These are phyloP conservation scores for Drosophila niveifrons DNA, from an alignment of 2,888 invertebrate genomes.

Conservation along the genomic window DNA sequence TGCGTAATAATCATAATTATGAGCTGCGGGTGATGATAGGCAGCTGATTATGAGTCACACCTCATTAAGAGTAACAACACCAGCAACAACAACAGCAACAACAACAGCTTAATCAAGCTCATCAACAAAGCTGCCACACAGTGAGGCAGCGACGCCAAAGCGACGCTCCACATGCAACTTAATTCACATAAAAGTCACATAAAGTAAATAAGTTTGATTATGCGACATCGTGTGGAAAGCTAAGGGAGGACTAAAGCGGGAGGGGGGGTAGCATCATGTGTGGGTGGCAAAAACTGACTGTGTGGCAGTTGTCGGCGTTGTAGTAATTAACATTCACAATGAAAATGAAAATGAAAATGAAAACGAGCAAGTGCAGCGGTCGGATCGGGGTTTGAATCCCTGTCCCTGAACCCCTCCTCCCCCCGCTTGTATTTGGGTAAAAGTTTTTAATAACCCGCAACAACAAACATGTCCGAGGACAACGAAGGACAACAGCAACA, in stretches of 20 bases:
- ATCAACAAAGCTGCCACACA: constrained; percentile 29
- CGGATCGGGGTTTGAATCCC: not conserved
- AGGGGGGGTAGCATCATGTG: not conserved
- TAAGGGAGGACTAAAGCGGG: too few species aligned
- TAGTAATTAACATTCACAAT: constrained; percentile 79
- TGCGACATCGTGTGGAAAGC: constrained; percentile 23
- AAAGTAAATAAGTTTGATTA: constrained; percentile 75
- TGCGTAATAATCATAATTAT: constrained; percentile 4
- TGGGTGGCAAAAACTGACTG: not conserved
- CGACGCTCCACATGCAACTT: constrained; percentile 37
- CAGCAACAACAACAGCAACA: not conserved
- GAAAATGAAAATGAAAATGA: constrained; percentile 75
- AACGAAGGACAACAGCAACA: constrained; percentile 30
- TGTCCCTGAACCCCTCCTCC: not conserved
- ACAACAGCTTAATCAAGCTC: constrained; percentile 25
- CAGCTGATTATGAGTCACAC: constrained; percentile 31
- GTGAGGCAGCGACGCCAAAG: constrained; percentile 1
- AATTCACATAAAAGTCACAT: constrained; percentile 74
- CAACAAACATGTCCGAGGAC: constrained; percentile 61
- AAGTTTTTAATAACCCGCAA: constrained; percentile 79
- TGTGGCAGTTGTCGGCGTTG: constrained; percentile 28
- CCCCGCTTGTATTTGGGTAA: constrained; percentile 36
- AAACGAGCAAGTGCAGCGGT: constrained; percentile 66
- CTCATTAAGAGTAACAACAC: constrained; percentile 23
- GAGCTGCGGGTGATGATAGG: constrained; percentile 9